A percentile compares a stretch with the other conserved stretches of the same genome.
phyloP scores from a whole-genome alignment of 2,797 vertebrate genomes.

The Etheostoma perlongum region DNA sequence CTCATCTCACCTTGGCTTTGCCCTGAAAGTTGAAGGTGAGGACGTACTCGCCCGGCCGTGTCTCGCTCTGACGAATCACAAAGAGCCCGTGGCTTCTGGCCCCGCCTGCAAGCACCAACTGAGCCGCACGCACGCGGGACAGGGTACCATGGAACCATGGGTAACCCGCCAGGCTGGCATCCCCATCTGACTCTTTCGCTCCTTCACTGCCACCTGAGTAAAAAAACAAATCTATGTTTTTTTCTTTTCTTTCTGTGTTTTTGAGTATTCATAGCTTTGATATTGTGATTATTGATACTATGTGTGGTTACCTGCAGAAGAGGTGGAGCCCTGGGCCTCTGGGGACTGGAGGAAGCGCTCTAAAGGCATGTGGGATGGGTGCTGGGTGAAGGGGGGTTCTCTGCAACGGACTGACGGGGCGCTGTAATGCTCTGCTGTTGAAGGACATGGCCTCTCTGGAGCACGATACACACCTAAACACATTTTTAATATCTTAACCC shows the following conservation, averaged over 20 bases:
- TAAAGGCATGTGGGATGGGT: constrained; percentile 90
- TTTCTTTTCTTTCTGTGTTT: background rate
- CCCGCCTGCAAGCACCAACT: constrained; percentile 93
- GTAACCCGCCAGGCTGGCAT: constrained; percentile 89
- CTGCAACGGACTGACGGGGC: constrained; percentile 84
- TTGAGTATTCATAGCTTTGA: background rate
- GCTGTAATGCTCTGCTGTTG: constrained; percentile 79
- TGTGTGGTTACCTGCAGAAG: constrained; percentile 81
- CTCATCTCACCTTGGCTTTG: constrained; percentile 92
- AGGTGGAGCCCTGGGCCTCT: constrained; percentile 82
- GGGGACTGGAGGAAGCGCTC: constrained; percentile 94
- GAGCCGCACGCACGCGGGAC: constrained; percentile 93
- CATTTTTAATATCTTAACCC: constrained; percentile 11
- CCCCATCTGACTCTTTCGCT: constrained; percentile 78
- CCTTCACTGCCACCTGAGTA: constrained; percentile 82
- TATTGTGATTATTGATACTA: background rate
- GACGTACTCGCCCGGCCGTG: constrained; percentile 95
- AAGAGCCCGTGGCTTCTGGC: constrained; percentile 93
- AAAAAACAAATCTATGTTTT: constrained; percentile 1
- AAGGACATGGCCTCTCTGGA: constrained; percentile 83
- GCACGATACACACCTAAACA: constrained; percentile 85
- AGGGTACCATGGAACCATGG: constrained; percentile 98
- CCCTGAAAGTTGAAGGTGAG: constrained; percentile 99
- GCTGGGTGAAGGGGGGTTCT: constrained; percentile 87
- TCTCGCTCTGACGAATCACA: constrained; percentile 97